Evolutionary conservation across 2,113 vertebrate species (phyloP), one percentile per base, ranked within the genome.

Genomic region (Myiozetetes cayanensis): DNA sequence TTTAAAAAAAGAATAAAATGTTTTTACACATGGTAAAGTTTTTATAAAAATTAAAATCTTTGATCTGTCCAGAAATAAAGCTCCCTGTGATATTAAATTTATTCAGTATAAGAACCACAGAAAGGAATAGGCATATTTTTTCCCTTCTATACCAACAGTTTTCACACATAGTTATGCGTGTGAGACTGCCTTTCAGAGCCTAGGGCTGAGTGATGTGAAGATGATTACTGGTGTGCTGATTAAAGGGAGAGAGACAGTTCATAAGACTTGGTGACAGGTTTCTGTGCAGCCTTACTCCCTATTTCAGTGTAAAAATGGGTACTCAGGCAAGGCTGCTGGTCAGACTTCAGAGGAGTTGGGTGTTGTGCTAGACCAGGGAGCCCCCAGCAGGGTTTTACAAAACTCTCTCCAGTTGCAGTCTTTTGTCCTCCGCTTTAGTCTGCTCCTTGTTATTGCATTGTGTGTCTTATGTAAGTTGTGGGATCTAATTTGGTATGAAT

Each of bases 101-200:
- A 35, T 12, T 62, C 31, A 31, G 12, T 43, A 30, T 44, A 71
- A 90, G 31, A 76, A 52, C 9, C 30, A 43, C 47, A 46, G 52
- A 82, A 85, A 78, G 9, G 16, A 56, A 4, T 17, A 31, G 20
- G 88, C n/a, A 3, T 9, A 3, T 19, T 56, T 35, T 58, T 78
- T 82, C 4, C 3, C 11, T 55, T 92, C 14, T 25, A 11, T 0
- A 0, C 21, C 3, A 1, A 27, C 8, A 5, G 20, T 65, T 83
- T 61, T 50, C n/a, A 49, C 22, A 8, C 9, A 3, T 14, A 12
- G 28, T 62, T 11, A 5, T 2, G 2, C 4, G 1, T 7, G n/a
- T 76, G 82, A 85, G 49, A 44, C 18, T 81, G 10, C 30, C 16
- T 2, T 28, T 62, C 35, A 46, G 24, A 27, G 19, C 41, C 39